Evolutionary conservation across 2,113 vertebrate genomes (phyloP), one percentile per base, ranked within the genome.

Genomic region (Callocephalon fimbriatum): DNA sequence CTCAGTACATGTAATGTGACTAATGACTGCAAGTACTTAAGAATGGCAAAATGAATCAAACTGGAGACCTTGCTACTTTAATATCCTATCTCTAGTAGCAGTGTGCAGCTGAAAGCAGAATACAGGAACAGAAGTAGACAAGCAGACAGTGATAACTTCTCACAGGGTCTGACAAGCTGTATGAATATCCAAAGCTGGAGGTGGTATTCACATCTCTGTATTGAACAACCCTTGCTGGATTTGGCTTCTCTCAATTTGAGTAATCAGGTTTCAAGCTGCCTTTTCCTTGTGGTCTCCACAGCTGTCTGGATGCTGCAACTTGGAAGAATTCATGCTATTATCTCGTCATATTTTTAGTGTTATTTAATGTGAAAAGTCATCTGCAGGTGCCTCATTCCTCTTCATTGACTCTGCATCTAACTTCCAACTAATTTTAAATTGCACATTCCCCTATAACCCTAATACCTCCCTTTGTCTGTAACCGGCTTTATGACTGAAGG

Each of bases 331-430:
- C 1, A 29, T 66, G 9, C 40, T 59, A 25, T 67, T 73, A 78
- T 61, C 38, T 84, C 40, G 16, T 86, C 26, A 71, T 37, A 38
- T 38, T 85, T 82, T 71, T 92, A 45, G 37, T 19, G 19, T 20
- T 80, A 42, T 77, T 95, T 92, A 74, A 76, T 83, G 54, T 81
- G 76, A 84, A 88, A 86, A 70, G 29, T 75, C n/a, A 91, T 82
- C 37, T 53, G 56, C 70, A 96, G 74, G 84, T 90, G 62, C 45
- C 31, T 90, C 45, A 73, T 86, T 79, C 50, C 27, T 93, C 58
- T 90, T 81, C 63, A 59, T n/a, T 0, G 0, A 47, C 50, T 76
- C 29, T 54, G 31, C 37, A 68, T 38, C 37, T 66, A 48, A 79
- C 61, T 82, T 94, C 29, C 10, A 82, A 45, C 35, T 42, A 65